Base-by-base conservation (phyloP, 2,797 vertebrate species). In the Halcyon badia region DNA sequence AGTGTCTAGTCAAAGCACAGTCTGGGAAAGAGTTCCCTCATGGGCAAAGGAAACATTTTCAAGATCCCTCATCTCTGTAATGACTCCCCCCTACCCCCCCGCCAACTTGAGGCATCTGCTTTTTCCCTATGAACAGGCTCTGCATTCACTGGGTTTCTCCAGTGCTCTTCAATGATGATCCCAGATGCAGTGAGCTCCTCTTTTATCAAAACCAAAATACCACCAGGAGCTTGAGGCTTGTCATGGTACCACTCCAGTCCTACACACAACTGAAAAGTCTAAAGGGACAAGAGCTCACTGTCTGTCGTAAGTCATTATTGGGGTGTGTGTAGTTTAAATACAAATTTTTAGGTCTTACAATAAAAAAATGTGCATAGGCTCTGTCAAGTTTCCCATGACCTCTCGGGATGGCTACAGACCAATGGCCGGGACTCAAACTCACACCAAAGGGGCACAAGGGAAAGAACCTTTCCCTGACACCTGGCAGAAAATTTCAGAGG, bases 1-100 rank as follows among this genome's bases (percentile, higher is more conserved):
- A 72, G 13, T 20, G 51, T 73, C 70, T 72, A 51, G 62, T 57
- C 62, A 91, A 86, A 94, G 69, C 26, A 81, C 76, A 71, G 44
- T 16, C 54, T 71, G 57, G 52, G 49, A 88, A 88, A 41, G 42
- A 70, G 46, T 10, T 94, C 35, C 22, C 68, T 81, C 37, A 42
- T 26, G 61, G 61, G 60, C 70, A 77, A 61, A 79, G 64, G 54
- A 89, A 92, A 75, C 3, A 24, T 61, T 84, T 81, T 62, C 71
- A 78, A 61, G 58, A 64, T 75, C 26, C 61, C 54, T 83, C 65
- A 24, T 71, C 37, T 88, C 72, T 79, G 17, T 48, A 87, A 90
- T 8, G 21, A 51, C n/a, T 21, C 30, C 37, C 19, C 11, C 37
- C 15, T 28, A 14, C 25, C 30, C n/a, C 25, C 37, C 10, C 41